Conservation (phyloP, 2,797 vertebrate species). For the Sebastolobus altivelis region DNA sequence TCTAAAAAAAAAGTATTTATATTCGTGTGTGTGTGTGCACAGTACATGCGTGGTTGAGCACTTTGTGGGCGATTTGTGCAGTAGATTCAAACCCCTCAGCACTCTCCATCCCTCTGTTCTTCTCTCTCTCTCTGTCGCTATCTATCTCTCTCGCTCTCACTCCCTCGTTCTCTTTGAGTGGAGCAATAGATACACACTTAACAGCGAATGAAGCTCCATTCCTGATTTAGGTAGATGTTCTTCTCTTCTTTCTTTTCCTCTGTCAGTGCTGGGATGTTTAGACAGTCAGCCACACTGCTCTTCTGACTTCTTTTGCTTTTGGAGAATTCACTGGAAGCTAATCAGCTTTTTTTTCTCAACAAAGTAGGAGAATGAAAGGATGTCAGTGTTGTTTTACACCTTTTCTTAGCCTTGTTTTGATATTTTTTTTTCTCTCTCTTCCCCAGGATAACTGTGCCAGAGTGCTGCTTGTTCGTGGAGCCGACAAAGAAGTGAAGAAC, state of each 20-base stretch:
- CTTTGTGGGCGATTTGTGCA: conserved; percentile 83
- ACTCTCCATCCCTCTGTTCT: conserved; percentile 69
- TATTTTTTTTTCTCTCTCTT: neutral
- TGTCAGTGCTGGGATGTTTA: conserved; percentile 33
- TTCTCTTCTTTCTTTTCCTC: neutral
- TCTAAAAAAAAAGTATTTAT: conserved; percentile 70
- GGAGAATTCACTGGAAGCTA: conserved; percentile 51
- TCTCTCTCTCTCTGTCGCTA: conserved; percentile 37
- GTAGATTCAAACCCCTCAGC: conserved; percentile 80
- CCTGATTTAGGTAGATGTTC: conserved; percentile 59
- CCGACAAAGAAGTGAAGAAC: conserved; percentile 95
- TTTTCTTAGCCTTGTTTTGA: neutral
- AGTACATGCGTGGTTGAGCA: conserved; percentile 79
- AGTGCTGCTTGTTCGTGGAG: conserved; percentile 93
- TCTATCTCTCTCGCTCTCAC: conserved; percentile 50
- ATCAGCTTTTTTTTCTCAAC: neutral
- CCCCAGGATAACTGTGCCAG: conserved; percentile 93
- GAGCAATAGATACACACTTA: conserved; percentile 64
- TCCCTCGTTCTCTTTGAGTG: conserved; percentile 61
- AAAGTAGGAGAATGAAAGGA: conserved; percentile 55
- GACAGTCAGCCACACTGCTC: neutral
- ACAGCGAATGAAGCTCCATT: conserved; percentile 52
- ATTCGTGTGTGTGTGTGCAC: conserved; percentile 66
- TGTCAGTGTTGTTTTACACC: neutral
- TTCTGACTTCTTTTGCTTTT: conserved; percentile 33